Base-by-base conservation (phyloP, 2,888 invertebrate species). In the Polydrusus cervinus region DNA sequence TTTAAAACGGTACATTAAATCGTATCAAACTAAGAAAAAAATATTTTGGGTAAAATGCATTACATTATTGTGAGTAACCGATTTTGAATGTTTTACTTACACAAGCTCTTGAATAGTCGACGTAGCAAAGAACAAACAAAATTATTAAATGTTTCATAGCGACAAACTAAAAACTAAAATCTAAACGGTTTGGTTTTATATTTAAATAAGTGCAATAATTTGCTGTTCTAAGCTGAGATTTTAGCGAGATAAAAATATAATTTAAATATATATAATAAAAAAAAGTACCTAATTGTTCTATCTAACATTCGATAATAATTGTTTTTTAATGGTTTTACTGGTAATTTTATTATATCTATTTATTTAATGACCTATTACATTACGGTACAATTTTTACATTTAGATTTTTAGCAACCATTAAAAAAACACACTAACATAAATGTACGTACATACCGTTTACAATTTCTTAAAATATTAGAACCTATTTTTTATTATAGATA, bases 81-180 rank as follows among this genome's bases (percentile, higher is more conserved):
- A 25, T 3, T 25, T 25, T 25, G 25, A 25, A 3, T 25, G 1
- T 13, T 10, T 13, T 40, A 77, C 77, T 75, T 77, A 77, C 77
- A 55, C 77, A 77, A 72, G 74, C 77, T 60, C 14, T 51, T 51
- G 67, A 43, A 30, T 64, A 53, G 18, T 61, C 62, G 11, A 77
- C 55, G 16, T 47, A 70, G 43, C 62, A 68, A 25, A 64, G 40
- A 65, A 66, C 57, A 3, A 71, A 51, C 13, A 72, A 66, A 38
- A 66, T 14, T 40, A 65, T 1, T 40, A 45, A 43, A 18, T 25
- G 49, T 25, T 66, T 67, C 66, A 65, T 72, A 10, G 47, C n/a
- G 64, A n/a, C 13, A 9, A 55, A 34, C 30, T 34, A 34, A 34
- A 43, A n/a, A 30, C 11, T 13, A 11, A 30, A n/a, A 55, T 30